These are phyloP conservation scores for Tretioscincus oriximinensis DNA, from an alignment of 2,113 vertebrate species.

Conservation along the genomic window DNA sequence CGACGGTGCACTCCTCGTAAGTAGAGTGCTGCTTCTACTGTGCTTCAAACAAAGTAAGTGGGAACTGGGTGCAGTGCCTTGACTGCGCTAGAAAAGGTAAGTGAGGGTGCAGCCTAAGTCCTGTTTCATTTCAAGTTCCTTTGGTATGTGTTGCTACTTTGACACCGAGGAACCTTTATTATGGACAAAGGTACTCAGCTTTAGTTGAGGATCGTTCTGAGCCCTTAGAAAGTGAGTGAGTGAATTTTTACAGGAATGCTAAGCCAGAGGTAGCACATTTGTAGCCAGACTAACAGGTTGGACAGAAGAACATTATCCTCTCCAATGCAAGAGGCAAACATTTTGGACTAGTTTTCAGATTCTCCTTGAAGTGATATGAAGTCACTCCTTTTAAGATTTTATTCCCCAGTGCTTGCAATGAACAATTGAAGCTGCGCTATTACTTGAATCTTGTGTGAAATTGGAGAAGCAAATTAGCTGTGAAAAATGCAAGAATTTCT, in stretches of 20 bases:
- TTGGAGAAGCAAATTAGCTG: conserved; percentile 33
- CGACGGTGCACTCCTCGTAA: too few relatives aligned
- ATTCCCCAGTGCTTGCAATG: conserved; percentile 15
- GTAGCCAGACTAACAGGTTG: conserved; percentile 25
- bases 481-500: conserved; percentile 24
- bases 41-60: too few relatives aligned
- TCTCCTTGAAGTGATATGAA: conserved; percentile 40
- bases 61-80: too few relatives aligned
- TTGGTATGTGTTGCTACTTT: not conserved
- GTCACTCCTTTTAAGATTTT: conserved; percentile 32
- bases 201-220: not conserved
- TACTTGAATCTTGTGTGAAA: conserved; percentile 29
- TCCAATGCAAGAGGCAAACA: not conserved
- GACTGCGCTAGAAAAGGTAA: too few relatives aligned
- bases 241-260: conserved; percentile 17
- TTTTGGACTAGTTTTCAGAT: conserved; percentile 11
- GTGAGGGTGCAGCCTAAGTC: too few relatives aligned
- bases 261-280: not conserved
- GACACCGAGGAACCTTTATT: not conserved
- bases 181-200: not conserved
- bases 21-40: too few relatives aligned
- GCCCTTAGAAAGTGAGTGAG: not conserved
- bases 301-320: not conserved
- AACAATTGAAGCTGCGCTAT: conserved; percentile 21
- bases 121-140: not conserved